Conservation (phyloP, 2,888 invertebrate species). For the Acanthacorydalis orientalis region DNA sequence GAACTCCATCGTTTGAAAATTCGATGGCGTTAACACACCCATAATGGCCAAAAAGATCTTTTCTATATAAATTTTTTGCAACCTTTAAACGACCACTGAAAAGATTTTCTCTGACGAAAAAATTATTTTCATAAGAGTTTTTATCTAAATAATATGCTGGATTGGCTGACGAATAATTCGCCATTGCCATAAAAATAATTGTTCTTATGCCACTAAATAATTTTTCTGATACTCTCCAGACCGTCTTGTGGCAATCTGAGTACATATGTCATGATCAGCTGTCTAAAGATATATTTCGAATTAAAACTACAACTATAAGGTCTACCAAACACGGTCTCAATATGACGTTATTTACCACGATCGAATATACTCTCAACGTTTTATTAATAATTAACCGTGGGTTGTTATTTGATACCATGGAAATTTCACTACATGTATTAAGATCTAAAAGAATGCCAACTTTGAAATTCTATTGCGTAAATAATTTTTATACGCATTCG, state of each 20-base stretch:
- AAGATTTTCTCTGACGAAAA: slow-evolving; percentile 39
- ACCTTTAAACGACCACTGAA: slow-evolving; percentile 41
- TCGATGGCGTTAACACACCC: slow-evolving; percentile 95
- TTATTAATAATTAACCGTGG: too few relatives aligned
- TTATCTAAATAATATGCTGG: slow-evolving; percentile 40
- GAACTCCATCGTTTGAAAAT: slow-evolving; percentile 77
- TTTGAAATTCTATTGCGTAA: background rate
- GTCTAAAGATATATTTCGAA: slow-evolving; percentile 10
- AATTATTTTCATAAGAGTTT: slow-evolving; percentile 41
- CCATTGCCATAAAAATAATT: slow-evolving; percentile 20
- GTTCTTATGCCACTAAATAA: background rate
- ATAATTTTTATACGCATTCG: background rate
- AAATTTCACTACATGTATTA: background rate
- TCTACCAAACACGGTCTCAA: too few relatives aligned
- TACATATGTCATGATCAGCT: slow-evolving; percentile 23
- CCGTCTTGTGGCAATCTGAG: slow-evolving; percentile 15
- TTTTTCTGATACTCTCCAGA: slow-evolving; percentile 5
- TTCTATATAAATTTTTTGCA: slow-evolving; percentile 62
- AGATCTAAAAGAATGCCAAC: background rate
- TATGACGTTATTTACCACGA: too few relatives aligned
- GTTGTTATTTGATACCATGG: background rate
- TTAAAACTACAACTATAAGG: too few relatives aligned
- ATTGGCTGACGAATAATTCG: slow-evolving; percentile 30
- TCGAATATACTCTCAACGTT: too few relatives aligned
- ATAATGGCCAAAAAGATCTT: slow-evolving; percentile 76